Base-by-base conservation (phyloP, 2,797 vertebrate species). In the Tragopan temminckii region DNA sequence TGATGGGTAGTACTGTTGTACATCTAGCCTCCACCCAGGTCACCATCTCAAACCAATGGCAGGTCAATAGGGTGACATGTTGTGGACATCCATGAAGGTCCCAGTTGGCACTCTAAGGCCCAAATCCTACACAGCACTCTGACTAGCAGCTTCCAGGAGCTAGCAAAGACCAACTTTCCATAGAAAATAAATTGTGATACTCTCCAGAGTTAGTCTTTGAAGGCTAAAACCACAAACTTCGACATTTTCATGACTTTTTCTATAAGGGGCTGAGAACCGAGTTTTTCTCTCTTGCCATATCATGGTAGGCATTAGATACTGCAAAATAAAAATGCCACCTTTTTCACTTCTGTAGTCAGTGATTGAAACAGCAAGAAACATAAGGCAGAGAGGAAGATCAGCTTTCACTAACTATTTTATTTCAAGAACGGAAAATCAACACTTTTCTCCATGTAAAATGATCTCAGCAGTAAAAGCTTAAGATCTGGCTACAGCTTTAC, bases 101-200 rank as follows among this genome's bases (percentile, higher is more conserved):
- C 23, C 52, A 50, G 19, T 1, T 78, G 23, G 17, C 9, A 53
- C 11, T 11, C 1, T 0, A 0, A 59, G 19, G 40, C 12, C 35
- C 67, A 31, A 21, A 38, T 14, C 11, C 15, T 38, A 31, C 21
- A 1, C n/a, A 50, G 6, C 3, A 4, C 6, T 55, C 21, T 25
- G 3, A 0, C 13, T 46, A 16, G 9, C 18, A 80, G 31, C 25
- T 20, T 67, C 27, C 42, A 7, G 40, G 36, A 53, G 3, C 8
- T 33, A 13, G 5, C 20, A 83, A 62, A 77, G 23, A 16, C 21
- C 16, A 63, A 0, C 20, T 50, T 70, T 45, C 29, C 20, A 29
- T 12, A 71, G 38, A 70, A 83, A 43, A 12, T 2, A 11, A 42
- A 27, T 18, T 50, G 6, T 11, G 4, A 14, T 77, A 48, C 13